A percentile compares a stretch with the other conserved stretches of the same genome.
Conservation (phyloP, 2,888 invertebrate genomes). For the Drosophila infuscata region DNA sequence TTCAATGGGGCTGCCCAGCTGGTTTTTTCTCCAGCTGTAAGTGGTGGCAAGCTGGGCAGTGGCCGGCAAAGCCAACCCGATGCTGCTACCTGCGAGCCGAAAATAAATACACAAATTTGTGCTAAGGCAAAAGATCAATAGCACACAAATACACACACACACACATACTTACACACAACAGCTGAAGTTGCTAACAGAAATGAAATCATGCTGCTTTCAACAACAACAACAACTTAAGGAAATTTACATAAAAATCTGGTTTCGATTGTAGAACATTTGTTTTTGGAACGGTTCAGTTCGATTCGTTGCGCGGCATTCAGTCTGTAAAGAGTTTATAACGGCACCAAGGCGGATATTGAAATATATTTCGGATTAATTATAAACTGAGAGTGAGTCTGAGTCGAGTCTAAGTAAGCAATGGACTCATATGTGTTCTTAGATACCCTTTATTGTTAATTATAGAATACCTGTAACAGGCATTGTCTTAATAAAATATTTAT, state of each 20-base stretch:
- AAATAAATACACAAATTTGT: slow-evolving; percentile 69
- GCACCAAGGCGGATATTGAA: slow-evolving; percentile 45
- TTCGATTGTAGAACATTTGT: slow-evolving; percentile 52
- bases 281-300: slow-evolving; percentile 11
- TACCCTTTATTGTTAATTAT: neutral
- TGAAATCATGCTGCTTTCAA: slow-evolving; percentile 62
- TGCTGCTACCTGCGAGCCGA: slow-evolving; percentile 67
- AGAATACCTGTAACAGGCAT: neutral
- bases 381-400: slow-evolving; percentile 65
- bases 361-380: slow-evolving; percentile 1
- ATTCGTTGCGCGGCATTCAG: slow-evolving; percentile 25
- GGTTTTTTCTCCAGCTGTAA: slow-evolving; percentile 50
- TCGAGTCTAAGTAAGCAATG: slow-evolving; percentile 7
- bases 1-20: slow-evolving; percentile 81
- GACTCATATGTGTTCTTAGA: neutral
- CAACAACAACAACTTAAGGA: slow-evolving; percentile 30
- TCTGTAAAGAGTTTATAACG: slow-evolving; percentile 38
- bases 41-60: slow-evolving; percentile 34
- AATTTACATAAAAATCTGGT: slow-evolving; percentile 77
- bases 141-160: slow-evolving; percentile 41
- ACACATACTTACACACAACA: slow-evolving; percentile 31
- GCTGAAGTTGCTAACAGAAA: slow-evolving; percentile 41
- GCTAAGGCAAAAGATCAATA: slow-evolving; percentile 68
- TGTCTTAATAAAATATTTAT: neutral
- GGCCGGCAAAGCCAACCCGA: slow-evolving; percentile 22